phyloP scores from a whole-genome alignment of 2,113 vertebrate species.

The Nothobranchius kuhntae region DNA sequence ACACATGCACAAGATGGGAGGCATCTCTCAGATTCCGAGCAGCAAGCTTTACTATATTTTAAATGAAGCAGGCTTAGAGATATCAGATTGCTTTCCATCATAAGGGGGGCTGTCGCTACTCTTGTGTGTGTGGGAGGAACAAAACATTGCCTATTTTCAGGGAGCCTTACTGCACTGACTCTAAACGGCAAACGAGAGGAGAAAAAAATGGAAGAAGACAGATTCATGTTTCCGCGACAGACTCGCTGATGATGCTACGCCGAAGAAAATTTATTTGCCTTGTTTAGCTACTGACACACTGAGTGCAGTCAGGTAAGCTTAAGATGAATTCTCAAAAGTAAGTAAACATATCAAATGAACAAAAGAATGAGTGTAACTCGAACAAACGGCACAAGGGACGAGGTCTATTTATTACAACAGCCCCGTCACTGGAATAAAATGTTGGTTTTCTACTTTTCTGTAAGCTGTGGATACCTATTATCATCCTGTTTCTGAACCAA shows the following conservation, averaged over 20 bases:
- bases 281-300: slow-evolving; percentile 39
- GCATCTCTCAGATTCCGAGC: slow-evolving; percentile 68
- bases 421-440: neutral
- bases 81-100: slow-evolving; percentile 73
- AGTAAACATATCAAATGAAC: slow-evolving; percentile 29
- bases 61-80: slow-evolving; percentile 70
- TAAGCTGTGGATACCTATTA: too few relatives aligned
- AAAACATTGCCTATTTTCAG: slow-evolving; percentile 72
- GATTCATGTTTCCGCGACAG: slow-evolving; percentile 46
- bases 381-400: neutral
- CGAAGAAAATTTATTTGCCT: slow-evolving; percentile 50
- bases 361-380: neutral
- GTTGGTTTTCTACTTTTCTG: neutral
- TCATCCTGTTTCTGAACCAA: neutral
- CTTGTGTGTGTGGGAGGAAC: slow-evolving; percentile 63
- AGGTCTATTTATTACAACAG: neutral
- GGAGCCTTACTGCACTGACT: slow-evolving; percentile 51
- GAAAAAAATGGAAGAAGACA: slow-evolving; percentile 42
- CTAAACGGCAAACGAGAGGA: slow-evolving; percentile 45
- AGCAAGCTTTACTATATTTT: slow-evolving; percentile 73
- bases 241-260: slow-evolving; percentile 43
- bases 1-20: slow-evolving; percentile 41
- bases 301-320: slow-evolving; percentile 21
- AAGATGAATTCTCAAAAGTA: slow-evolving; percentile 18
- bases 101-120: slow-evolving; percentile 59